These are phyloP conservation scores for Xestia xanthographa DNA, from an alignment of 2,888 invertebrate genomes.

Conservation along the genomic window DNA sequence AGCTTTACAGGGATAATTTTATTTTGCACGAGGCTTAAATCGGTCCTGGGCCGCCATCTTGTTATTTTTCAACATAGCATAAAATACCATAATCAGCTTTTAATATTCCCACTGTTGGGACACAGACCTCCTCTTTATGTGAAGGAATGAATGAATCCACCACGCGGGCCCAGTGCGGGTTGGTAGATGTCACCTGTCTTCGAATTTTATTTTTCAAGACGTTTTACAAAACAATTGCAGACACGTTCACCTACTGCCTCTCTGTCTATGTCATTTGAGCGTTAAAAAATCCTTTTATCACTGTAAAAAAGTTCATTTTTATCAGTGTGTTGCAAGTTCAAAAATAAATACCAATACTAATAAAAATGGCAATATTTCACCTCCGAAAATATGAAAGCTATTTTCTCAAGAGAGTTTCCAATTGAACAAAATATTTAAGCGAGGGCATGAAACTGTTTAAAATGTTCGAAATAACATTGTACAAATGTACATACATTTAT, in stretches of 20 bases:
- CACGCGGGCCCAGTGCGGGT: too few relatives aligned
- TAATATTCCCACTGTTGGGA: too few relatives aligned
- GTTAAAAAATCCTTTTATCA: neutral
- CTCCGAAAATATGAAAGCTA: neutral
- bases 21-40: neutral
- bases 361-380: slow-evolving; percentile 3
- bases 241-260: neutral
- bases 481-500: slow-evolving; percentile 34
- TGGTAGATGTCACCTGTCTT: too few relatives aligned
- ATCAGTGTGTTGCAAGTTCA: neutral
- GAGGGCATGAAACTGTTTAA: slow-evolving; percentile 26
- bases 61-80: neutral
- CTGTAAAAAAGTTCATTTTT: neutral
- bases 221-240: neutral
- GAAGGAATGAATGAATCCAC: too few relatives aligned
- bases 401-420: slow-evolving; percentile 7
- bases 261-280: neutral
- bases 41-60: neutral
- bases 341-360: neutral
- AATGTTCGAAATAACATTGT: slow-evolving; percentile 48
- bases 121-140: too few relatives aligned
- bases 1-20: neutral
- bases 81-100: too few relatives aligned
- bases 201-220: neutral
- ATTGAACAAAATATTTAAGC: slow-evolving; percentile 18